Base-by-base conservation (phyloP, 92 coral and sea anemone genomes). In the Actinostola sp. region DNA sequence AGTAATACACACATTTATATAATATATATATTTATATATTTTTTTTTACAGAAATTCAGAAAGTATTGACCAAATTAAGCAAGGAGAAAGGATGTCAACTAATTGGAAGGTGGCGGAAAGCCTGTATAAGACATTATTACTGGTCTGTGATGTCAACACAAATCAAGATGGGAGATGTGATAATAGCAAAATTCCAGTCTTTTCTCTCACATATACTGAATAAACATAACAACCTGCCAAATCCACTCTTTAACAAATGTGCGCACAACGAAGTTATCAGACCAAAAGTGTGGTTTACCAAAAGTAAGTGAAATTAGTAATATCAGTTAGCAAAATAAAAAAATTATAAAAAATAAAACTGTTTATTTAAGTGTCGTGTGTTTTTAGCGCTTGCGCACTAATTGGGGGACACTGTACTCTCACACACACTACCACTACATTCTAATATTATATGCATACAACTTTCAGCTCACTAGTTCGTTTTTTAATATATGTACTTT, bases 121-220 rank as follows among this genome's bases (percentile, higher is more conserved):
- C 92, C 26, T 86, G 92, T 72, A 72, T 86, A 10, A 23, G 88
- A 60, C 88, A 86, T 60, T 76, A 68, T 26, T 86, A 86, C 51
- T 82, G 92, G 84, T 53, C 84, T 39, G 87, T 75, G 3, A 86
- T 84, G 29, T 86, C 87, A 17, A 71, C 85, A 32, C 44, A 49
- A 58, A 46, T 42, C 33, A 42, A 66, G 3, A 67, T 46, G 43
- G 85, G 85, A 25, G 70, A 71, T 46, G 76, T 84, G 20, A 73
- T 62, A n/a, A 35, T 80, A 16, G 90, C 90, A 36, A 85, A 85
- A 62, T 85, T 80, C 51, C 59, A 76, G 28, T 63, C 83, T 66
- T 81, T 81, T 46, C 74, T 73, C 10, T 73, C 53, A 16, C 87
- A 81, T 63, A 63, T 85, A 12, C 41, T 59, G 41, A 85, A 68